phyloP scores from a whole-genome alignment of 2,113 vertebrate genomes.

The Bothrops jararaca region DNA sequence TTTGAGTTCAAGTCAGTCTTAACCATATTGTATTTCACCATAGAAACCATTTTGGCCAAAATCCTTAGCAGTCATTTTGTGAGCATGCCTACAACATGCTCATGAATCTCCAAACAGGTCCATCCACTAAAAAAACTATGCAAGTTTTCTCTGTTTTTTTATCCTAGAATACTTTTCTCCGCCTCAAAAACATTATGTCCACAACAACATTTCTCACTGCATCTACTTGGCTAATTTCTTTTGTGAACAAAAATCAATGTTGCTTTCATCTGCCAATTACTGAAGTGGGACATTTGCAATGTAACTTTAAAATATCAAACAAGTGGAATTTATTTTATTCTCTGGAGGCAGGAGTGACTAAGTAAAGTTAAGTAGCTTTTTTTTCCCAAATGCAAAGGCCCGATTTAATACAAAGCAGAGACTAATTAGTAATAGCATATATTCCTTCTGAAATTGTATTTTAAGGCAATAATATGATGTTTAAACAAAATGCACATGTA shows the following conservation, averaged over 20 bases:
- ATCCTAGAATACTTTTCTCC: background rate
- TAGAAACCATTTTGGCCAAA: background rate
- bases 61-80: background rate
- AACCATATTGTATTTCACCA: background rate
- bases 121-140: background rate
- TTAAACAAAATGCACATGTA: conserved; percentile 61
- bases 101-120: background rate
- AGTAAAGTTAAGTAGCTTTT: conserved; percentile 59
- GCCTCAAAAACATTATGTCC: background rate
- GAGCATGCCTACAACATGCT: background rate
- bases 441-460: conserved; percentile 65
- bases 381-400: conserved; percentile 62
- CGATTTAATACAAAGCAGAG: conserved; percentile 61
- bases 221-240: background rate
- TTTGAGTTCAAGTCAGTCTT: background rate
- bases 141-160: background rate
- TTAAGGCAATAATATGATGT: conserved; percentile 65
- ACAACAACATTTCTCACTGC: background rate
- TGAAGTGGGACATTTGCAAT: conserved; percentile 31
- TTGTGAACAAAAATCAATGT: conserved; percentile 42
- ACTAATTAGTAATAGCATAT: too few species aligned
- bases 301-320: conserved; percentile 54
- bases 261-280: conserved; percentile 30
- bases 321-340: conserved; percentile 63
- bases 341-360: conserved; percentile 59